Evolutionary conservation across 2,888 invertebrate species (phyloP).

Genomic region (Drosophila nr. perissopoda): DNA sequence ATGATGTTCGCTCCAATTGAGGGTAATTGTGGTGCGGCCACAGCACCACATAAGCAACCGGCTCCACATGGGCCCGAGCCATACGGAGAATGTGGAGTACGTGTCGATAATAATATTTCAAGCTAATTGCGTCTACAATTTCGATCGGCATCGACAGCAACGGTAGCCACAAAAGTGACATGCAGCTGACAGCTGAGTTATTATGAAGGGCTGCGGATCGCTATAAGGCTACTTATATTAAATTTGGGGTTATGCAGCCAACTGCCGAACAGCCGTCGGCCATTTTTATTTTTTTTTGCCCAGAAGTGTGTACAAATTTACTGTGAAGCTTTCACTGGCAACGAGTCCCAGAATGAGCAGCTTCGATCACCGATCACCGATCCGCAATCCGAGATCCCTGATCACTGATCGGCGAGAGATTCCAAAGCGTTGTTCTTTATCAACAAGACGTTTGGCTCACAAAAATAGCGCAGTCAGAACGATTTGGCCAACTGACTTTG

Average conservation of each 20-base stretch:
- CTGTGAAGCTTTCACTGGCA: constrained; percentile 72
- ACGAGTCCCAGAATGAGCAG: constrained; percentile 5
- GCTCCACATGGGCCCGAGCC: background rate
- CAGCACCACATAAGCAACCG: constrained; percentile 22
- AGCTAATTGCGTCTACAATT: constrained; percentile 77
- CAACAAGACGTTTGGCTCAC: constrained; percentile 37
- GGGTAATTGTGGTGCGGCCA: constrained; percentile 73
- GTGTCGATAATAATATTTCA: constrained; percentile 81
- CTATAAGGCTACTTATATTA: constrained; percentile 49
- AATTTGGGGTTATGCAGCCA: constrained; percentile 53
- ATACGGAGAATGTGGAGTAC: constrained; percentile 53
- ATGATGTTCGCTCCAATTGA: constrained; percentile 75
- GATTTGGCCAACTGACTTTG: constrained; percentile 32
- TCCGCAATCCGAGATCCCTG: constrained; percentile 17
- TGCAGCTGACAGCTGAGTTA: constrained; percentile 81
- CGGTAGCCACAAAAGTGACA: constrained; percentile 83
- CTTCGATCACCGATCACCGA: constrained; percentile 24
- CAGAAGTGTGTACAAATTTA: constrained; percentile 72
- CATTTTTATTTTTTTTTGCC: constrained; percentile 49
- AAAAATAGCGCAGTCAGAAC: constrained; percentile 32
- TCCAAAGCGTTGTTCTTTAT: constrained; percentile 32
- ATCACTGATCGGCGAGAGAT: constrained; percentile 33
- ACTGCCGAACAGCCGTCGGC: constrained; percentile 60
- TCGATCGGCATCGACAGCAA: constrained; percentile 64
- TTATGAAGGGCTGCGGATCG: constrained; percentile 55